phyloP scores from a whole-genome alignment of 2,797 vertebrate genomes.

The Characodon lateralis region DNA sequence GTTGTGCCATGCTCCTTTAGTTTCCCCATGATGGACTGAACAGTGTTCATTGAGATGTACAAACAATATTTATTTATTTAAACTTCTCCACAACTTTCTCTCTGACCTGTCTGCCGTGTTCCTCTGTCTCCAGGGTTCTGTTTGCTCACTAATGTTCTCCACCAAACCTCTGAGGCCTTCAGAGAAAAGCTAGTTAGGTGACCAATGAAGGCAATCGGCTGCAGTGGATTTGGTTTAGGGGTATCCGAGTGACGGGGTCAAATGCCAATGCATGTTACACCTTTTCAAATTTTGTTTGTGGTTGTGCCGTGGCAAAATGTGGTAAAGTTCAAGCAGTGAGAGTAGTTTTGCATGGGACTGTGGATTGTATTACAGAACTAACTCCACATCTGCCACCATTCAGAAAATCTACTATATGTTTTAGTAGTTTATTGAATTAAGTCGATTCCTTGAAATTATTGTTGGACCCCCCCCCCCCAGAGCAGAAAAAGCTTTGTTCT shows the following conservation, averaged over 20 bases:
- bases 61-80: background rate
- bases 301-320: too few species aligned
- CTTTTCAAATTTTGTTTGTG: too few species aligned
- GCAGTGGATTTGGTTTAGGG: background rate
- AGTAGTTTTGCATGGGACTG: too few species aligned
- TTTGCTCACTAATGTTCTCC: background rate
- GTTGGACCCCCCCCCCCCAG: background rate
- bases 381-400: slow-evolving; percentile 13
- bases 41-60: too few species aligned
- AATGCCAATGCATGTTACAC: too few species aligned
- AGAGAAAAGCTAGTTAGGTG: too few species aligned
- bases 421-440: background rate
- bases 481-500: slow-evolving; percentile 3
- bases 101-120: background rate
- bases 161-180: too few species aligned
- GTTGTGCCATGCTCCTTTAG: background rate
- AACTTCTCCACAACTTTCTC: background rate
- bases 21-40: too few species aligned
- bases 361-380: background rate
- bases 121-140: too few species aligned
- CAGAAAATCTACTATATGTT: background rate
- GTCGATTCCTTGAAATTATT: background rate
- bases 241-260: background rate
- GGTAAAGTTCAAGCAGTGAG: background rate
- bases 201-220: too few species aligned